Percentiles rank a stretch among this genome's conserved stretches.
phyloP scores from a whole-genome alignment of 2,797 vertebrate genomes.

The Ispidina lecontei region DNA sequence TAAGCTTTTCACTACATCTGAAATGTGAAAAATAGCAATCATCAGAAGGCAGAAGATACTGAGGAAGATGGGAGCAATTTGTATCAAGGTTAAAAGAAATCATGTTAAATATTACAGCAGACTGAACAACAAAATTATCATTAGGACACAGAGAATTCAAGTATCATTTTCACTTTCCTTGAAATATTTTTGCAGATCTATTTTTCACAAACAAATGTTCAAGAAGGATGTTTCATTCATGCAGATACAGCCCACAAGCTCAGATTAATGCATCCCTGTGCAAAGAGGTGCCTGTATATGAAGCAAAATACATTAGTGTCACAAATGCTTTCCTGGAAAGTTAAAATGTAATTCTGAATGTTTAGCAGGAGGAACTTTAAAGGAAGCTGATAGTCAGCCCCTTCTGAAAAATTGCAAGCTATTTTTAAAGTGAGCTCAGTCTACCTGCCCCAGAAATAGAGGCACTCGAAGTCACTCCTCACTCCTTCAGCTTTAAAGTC shows the following conservation, averaged over 20 bases:
- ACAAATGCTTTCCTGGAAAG: background rate
- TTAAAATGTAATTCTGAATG: background rate
- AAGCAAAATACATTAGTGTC: background rate
- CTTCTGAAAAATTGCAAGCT: background rate
- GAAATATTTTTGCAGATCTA: background rate
- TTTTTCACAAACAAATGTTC: background rate
- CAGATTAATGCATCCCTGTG: background rate
- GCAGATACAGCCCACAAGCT: background rate
- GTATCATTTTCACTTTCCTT: background rate
- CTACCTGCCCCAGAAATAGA: background rate
- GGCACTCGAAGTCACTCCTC: background rate
- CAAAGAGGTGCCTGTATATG: background rate
- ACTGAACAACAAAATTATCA: background rate
- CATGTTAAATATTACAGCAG: background rate
- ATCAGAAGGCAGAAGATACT: background rate
- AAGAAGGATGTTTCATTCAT: background rate
- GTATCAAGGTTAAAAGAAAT: background rate
- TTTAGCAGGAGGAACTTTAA: background rate
- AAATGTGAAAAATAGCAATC: conserved; percentile 12
- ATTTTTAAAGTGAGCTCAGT: background rate
- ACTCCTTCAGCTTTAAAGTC: background rate
- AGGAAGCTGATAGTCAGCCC: background rate
- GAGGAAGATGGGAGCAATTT: background rate
- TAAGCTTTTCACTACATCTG: background rate
- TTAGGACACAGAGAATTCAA: background rate